Base-by-base conservation (phyloP, 35 echinoderm and acorn worm species). In the Ophiothrix spiculata region DNA sequence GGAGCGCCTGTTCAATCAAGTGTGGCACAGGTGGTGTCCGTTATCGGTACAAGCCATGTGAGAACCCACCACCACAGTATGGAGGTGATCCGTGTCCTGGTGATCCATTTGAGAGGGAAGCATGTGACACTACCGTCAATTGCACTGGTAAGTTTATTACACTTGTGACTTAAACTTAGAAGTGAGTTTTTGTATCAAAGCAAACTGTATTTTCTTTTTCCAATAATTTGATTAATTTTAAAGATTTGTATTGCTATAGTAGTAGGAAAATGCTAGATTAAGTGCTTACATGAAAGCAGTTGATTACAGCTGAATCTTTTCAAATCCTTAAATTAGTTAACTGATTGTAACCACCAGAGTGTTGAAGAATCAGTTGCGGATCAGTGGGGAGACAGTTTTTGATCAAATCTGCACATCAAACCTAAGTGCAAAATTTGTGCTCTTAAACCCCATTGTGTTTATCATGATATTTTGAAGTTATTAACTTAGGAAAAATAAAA, bases 51-150 rank as follows among this genome's bases (percentile, higher is more conserved):
- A 77, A 81, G 23, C 78, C 79, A 49, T 49, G 19, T 49, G 6
- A 49, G 6, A 95, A 90, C 32, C 93, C 93, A 8, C 8, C 84
- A 31, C 88, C 93, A 0, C 88, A 95, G 85, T 80, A 91, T 74
- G 84, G 85, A 32, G 93, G 93, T 2, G 38, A 56, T 23, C 88
- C 90, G 15, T 95, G 93, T 76, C 81, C 83, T 84, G 39, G 38
- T 15, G 87, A 89, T 64, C 74, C 73, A 17, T 93, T 85, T 45
- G 39, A 78, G 37, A 85, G 86, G 35, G 69, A 85, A 38, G 21
- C 40, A 21, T 93, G 91, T 81, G 82, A 84, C 41, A 39, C 76
- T 6, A 73, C 15, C 28, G 41, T 81, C 31, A 75, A 31, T 25
- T 93, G 91, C 63, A 75, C 86, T 80, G 77, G 91, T 93, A 36